These are phyloP conservation scores for Kryptolebias marmoratus DNA, from an alignment of 2,113 vertebrate species.

Conservation along the genomic window DNA sequence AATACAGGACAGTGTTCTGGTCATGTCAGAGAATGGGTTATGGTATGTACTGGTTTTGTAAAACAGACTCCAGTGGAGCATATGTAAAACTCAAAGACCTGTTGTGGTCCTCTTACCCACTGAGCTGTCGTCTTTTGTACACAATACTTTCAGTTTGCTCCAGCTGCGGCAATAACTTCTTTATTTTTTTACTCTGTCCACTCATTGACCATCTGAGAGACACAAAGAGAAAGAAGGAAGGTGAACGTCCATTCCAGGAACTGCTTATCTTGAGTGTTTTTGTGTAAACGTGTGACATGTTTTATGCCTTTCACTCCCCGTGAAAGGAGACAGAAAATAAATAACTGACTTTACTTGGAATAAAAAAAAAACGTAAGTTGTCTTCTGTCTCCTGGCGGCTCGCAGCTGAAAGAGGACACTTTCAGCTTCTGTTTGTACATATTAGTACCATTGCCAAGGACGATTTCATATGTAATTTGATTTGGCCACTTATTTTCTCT, in stretches of 20 bases:
- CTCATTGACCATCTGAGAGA: neutral
- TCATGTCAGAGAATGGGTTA: neutral
- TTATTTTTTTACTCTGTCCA: neutral
- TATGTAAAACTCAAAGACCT: too few species aligned
- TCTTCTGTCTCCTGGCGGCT: constrained; percentile 27
- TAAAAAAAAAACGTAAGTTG: constrained; percentile 57
- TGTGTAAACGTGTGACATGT: constrained; percentile 39
- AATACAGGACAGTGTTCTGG: neutral
- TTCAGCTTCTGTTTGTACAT: constrained; percentile 39
- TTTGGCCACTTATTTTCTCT: constrained; percentile 35
- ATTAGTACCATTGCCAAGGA: constrained; percentile 17
- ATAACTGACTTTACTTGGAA: constrained; percentile 36
- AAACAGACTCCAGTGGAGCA: too few species aligned
- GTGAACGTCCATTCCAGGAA: constrained; percentile 41
- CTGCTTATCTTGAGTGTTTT: constrained; percentile 45
- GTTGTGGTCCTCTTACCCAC: too few species aligned
- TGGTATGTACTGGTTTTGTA: too few species aligned
- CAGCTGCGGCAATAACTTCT: neutral
- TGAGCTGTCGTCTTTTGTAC: too few species aligned
- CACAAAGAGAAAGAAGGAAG: neutral
- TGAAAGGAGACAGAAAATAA: constrained; percentile 47
- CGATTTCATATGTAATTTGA: constrained; percentile 32
- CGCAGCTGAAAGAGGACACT: constrained; percentile 34
- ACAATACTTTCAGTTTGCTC: too few species aligned
- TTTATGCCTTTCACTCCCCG: constrained; percentile 39